These are phyloP conservation scores for Cercocebus atys DNA, from an alignment of 2,113 vertebrate genomes.

Conservation along the genomic window DNA sequence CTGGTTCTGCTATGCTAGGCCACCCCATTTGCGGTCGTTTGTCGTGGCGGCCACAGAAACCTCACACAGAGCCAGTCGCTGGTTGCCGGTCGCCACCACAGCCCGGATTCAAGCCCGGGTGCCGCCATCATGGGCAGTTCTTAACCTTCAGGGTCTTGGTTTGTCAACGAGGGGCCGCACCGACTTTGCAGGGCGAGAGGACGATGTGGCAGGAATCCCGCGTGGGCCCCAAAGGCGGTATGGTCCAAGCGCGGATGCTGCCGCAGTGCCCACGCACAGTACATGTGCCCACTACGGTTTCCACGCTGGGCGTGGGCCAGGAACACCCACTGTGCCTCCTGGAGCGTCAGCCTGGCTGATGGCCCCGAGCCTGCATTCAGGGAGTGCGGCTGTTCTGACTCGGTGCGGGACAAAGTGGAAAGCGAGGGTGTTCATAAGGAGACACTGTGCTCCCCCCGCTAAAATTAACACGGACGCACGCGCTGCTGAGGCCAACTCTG, in stretches of 20 bases:
- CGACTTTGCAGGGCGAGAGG: accelerated
- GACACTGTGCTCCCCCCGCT: neutral
- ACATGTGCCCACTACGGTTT: accelerated
- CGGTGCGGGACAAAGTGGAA: accelerated
- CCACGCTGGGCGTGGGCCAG: neutral
- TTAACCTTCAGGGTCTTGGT: neutral
- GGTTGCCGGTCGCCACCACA: neutral
- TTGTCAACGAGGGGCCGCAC: neutral
- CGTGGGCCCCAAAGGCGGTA: accelerated
- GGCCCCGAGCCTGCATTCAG: neutral
- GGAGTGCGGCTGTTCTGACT: neutral
- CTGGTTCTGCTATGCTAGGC: neutral
- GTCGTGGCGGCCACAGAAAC: neutral
- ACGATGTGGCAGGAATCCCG: accelerated
- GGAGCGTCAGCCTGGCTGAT: accelerated
- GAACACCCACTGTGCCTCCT: neutral
- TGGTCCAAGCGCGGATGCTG: accelerated
- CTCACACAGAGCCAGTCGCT: neutral
- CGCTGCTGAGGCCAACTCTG: accelerated
- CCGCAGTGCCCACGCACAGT: accelerated
- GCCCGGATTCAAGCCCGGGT: neutral
- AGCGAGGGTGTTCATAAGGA: accelerated
- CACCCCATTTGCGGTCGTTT: accelerated
- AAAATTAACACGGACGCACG: accelerated
- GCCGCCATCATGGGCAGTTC: neutral